These are phyloP conservation scores for Globicephala melas DNA, from an alignment of 2,113 vertebrate species.

Conservation along the genomic window DNA sequence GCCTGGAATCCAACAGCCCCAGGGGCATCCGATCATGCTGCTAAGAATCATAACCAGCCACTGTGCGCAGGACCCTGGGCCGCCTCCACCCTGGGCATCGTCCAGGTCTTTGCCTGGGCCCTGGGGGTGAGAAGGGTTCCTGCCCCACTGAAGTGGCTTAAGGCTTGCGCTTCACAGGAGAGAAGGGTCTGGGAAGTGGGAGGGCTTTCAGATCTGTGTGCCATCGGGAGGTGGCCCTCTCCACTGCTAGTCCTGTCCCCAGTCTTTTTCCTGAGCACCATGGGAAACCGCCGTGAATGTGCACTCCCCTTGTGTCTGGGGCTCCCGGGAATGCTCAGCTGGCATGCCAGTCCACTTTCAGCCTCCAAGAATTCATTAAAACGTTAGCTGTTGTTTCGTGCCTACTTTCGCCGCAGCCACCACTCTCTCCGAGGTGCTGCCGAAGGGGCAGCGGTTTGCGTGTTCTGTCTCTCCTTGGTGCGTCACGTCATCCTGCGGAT, in stretches of 20 bases:
- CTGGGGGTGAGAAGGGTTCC: not conserved
- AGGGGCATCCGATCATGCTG: not conserved
- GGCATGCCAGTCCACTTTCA: not conserved
- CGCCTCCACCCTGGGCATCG: not conserved
- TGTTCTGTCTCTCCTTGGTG: not conserved
- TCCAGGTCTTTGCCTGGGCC: not conserved
- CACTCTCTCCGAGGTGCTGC: not conserved
- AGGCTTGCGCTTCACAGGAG: not conserved
- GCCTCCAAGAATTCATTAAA: not conserved
- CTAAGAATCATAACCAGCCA: not conserved
- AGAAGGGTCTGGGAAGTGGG: not conserved
- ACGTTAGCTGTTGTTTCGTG: not conserved
- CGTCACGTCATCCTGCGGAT: not conserved
- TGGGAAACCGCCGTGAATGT: not conserved
- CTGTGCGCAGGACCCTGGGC: not conserved
- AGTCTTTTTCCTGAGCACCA: not conserved
- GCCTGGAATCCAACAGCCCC: not conserved
- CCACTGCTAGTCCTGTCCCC: not conserved
- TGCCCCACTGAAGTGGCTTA: too few relatives aligned
- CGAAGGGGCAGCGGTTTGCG: fast-evolving
- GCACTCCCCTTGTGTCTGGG: not conserved
- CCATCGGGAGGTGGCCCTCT: not conserved
- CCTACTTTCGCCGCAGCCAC: not conserved
- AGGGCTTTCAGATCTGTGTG: too few relatives aligned
- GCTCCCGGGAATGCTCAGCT: too few relatives aligned